Base-by-base conservation (phyloP, 2,797 vertebrate genomes). In the Bryconaethiops microstoma region DNA sequence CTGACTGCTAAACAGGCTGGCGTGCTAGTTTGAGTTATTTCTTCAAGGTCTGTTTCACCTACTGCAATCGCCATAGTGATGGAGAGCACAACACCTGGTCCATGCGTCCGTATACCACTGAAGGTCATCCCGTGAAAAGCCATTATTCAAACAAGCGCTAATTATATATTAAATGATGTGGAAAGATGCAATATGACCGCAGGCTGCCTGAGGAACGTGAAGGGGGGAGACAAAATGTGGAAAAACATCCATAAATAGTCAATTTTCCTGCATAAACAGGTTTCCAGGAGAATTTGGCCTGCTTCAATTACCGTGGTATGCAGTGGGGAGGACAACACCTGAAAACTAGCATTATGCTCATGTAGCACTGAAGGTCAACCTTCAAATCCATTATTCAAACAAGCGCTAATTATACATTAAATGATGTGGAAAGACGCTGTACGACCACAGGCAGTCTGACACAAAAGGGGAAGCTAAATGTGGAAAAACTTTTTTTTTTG, bases 401-500 rank as follows among this genome's bases (percentile, higher is more conserved):
- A 82, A 83, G 78, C 88, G 78, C 88, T 91, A 93, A 93, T 93
- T 92, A 94, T 89, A 84, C 87, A 89, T 86, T 91, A 92, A 94
- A 94, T 93, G 90, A 92, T 92, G 94, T 93, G 94, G 94, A 95
- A 94, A 92, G 91, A 92, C 91, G 88, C 84, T 91, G 89, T 89
- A 87, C 83, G 79, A 82, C 88, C 85, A 55, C 85, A 88, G 87
- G 90, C 87, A 90, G 90, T 94, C 88, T 88, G 70, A 78, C 64
- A 88, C 89, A 79, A 52, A 89, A 85, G 90, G 70, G 87, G 82
- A 88, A 85, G 85, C 85, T 80, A 92, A 94, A 93, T 90, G 92
- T 93, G 93, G 93, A 94, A 95, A 94, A 94, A 92, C 2, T 79
- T 87, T 89, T 90, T 89, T 90, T 73, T 57, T 72, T 72, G 12